Percentiles rank a stretch among this genome's conserved stretches.
These are phyloP conservation scores for Rallus limicola DNA, from an alignment of 2,113 vertebrate species.

Conservation along the genomic window DNA sequence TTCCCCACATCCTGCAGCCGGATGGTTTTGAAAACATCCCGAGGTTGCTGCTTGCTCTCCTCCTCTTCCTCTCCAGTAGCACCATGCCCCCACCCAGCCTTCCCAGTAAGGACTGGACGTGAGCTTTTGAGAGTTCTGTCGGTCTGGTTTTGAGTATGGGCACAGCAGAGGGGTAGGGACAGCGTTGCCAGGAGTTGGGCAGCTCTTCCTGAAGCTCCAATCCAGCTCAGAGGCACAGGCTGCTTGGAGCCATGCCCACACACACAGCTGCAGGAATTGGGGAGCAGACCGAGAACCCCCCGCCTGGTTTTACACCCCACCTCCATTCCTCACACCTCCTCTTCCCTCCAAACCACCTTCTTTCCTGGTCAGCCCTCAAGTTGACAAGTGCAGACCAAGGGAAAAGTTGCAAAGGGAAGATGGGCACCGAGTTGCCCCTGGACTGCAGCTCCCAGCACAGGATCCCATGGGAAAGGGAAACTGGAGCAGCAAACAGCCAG, in stretches of 20 bases:
- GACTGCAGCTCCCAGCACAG: background rate
- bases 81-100: background rate
- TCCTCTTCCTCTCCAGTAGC: background rate
- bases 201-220: background rate
- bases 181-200: background rate
- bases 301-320: background rate
- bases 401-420: background rate
- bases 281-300: background rate
- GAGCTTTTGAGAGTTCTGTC: background rate
- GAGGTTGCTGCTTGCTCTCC: background rate
- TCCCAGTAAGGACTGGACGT: background rate
- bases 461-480: background rate
- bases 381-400: background rate
- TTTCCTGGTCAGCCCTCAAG: background rate
- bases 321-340: background rate
- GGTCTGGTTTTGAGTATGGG: background rate
- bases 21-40: background rate
- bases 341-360: background rate
- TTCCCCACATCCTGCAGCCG: background rate
- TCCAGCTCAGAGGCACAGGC: fast-evolving
- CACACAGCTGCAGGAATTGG: background rate
- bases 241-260: background rate
- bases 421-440: fast-evolving
- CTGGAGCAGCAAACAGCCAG: background rate
- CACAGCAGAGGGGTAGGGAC: background rate